A percentile compares a stretch with the other conserved stretches of the same genome.
These are phyloP conservation scores for Limnodromus scolopaceus DNA, from an alignment of 2,797 vertebrate species.

Conservation along the genomic window DNA sequence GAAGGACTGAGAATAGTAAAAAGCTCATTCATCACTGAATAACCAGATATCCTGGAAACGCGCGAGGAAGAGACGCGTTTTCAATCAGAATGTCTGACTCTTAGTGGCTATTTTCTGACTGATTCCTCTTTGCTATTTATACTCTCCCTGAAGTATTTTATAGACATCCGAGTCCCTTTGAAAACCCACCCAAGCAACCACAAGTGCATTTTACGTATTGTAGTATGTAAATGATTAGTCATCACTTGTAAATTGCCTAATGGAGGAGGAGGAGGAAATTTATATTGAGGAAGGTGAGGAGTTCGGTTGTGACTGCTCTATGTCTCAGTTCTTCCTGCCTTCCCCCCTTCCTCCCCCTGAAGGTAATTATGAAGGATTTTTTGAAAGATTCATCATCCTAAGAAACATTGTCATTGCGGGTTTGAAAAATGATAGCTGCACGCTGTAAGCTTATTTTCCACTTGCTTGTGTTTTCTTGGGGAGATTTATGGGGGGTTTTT, in stretches of 20 bases:
- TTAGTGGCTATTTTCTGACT: neutral
- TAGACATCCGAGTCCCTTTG: neutral
- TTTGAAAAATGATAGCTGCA: neutral
- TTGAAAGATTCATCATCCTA: slow-evolving; percentile 32
- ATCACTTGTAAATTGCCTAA: neutral
- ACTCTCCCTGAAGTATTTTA: neutral
- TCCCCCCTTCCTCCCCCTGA: neutral
- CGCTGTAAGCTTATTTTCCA: neutral
- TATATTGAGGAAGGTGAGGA: neutral
- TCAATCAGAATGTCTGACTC: neutral
- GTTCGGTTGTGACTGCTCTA: neutral
- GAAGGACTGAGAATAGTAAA: neutral
- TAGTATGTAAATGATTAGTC: slow-evolving; percentile 42
- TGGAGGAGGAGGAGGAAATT: neutral
- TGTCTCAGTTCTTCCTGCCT: neutral
- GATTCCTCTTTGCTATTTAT: slow-evolving; percentile 15
- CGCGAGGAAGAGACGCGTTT: fast-evolving
- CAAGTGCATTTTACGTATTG: slow-evolving; percentile 11
- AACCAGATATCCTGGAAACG: neutral
- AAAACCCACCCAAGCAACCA: slow-evolving; percentile 34
- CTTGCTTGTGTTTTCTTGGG: neutral
- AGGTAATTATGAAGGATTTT: slow-evolving; percentile 56
- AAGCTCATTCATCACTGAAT: neutral
- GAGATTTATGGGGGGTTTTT: neutral
- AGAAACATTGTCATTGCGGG: neutral